Percentiles rank a stretch among this genome's conserved stretches.
These are phyloP conservation scores for Agrilus biguttatus DNA, from an alignment of 2,888 invertebrate genomes.

Conservation along the genomic window DNA sequence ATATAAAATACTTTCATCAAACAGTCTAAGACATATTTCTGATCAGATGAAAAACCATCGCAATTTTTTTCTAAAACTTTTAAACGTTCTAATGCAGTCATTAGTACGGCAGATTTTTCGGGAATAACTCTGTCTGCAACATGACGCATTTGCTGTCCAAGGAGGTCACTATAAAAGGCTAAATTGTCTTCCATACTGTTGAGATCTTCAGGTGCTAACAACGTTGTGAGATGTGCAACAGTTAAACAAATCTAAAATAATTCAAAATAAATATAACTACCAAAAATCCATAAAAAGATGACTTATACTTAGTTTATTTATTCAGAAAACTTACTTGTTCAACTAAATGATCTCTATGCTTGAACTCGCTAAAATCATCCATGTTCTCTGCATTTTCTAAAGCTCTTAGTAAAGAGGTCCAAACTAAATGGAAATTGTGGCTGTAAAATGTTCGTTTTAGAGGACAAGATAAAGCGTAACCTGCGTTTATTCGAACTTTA, in stretches of 20 bases:
- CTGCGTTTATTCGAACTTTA: constrained; percentile 82
- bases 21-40: constrained; percentile 5
- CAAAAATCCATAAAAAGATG: constrained; percentile 4
- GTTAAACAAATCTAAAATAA: constrained; percentile 54
- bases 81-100: constrained; percentile 20
- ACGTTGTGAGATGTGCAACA: constrained; percentile 52
- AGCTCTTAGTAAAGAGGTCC: constrained; percentile 57
- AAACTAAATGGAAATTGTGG: constrained; percentile 42
- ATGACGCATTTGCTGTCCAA: constrained; percentile 25
- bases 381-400: constrained; percentile 66
- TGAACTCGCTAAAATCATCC: constrained; percentile 70
- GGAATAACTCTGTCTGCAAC: constrained; percentile 29
- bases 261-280: too few relatives aligned
- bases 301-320: constrained; percentile 6
- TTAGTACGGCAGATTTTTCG: constrained; percentile 27
- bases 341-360: constrained; percentile 71
- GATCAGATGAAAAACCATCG: constrained; percentile 4
- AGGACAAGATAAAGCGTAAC: constrained; percentile 56
- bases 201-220: constrained; percentile 45
- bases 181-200: constrained; percentile 36
- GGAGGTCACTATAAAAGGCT: constrained; percentile 31
- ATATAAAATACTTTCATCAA: constrained; percentile 6
- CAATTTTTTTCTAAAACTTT: constrained; percentile 2
- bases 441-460: constrained; percentile 47
- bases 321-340: constrained; percentile 56